Conservation (phyloP, 2,113 vertebrate genomes). For the Parotia lawesii region DNA sequence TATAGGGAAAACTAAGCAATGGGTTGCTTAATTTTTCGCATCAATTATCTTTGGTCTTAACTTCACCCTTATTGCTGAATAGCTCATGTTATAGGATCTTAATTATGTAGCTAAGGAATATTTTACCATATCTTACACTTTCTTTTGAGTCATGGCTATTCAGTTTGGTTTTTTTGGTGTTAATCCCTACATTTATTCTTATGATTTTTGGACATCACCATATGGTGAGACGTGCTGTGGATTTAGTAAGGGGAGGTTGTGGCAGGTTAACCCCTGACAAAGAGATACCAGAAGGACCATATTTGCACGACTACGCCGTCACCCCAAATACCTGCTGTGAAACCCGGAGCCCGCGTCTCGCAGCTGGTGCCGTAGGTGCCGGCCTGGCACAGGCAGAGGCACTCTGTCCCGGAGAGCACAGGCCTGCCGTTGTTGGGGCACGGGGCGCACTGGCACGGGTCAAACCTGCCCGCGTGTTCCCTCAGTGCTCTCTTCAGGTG, state of each 20-base stretch:
- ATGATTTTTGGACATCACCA: neutral
- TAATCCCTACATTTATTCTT: neutral
- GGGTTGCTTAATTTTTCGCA: neutral
- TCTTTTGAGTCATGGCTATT: neutral
- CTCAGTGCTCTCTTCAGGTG: constrained; percentile 81
- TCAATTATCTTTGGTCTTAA: neutral
- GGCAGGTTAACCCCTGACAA: no score
- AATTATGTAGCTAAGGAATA: neutral
- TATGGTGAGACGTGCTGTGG: neutral
- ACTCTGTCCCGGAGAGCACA: constrained; percentile 78
- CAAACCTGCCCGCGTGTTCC: constrained; percentile 77
- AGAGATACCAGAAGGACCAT: rapidly evolving
- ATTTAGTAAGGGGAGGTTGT: neutral
- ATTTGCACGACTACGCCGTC: rapidly evolving
- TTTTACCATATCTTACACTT: neutral
- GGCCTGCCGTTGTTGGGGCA: constrained; percentile 84
- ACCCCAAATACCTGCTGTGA: constrained; percentile 73
- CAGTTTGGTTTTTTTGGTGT: neutral
- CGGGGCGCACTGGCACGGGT: constrained; percentile 82
- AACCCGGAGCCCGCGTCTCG: constrained; percentile 75
- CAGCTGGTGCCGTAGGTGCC: constrained; percentile 86
- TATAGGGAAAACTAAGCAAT: neutral
- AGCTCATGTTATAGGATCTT: neutral
- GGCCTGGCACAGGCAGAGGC: constrained; percentile 84
- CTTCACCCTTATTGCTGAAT: neutral